Evolutionary conservation across 2,113 vertebrate species (phyloP).

Genomic region (Nycticebus coucang): DNA sequence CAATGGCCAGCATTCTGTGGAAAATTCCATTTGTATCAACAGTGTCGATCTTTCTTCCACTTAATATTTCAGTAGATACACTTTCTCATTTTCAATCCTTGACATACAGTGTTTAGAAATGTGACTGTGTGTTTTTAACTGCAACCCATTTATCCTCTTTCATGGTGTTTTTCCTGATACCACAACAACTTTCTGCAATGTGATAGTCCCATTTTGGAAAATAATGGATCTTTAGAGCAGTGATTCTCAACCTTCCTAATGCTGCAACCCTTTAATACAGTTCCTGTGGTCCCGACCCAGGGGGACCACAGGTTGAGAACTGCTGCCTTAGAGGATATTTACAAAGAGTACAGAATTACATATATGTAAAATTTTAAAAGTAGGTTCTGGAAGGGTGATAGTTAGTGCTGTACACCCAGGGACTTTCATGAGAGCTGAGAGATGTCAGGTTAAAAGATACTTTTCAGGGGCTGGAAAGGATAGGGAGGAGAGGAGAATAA

Average conservation of each 20-base stretch:
- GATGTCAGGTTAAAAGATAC: background rate
- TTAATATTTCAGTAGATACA: background rate
- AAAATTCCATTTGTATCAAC: background rate
- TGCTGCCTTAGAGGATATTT: background rate
- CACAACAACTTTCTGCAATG: background rate
- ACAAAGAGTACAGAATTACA: background rate
- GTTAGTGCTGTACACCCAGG: background rate
- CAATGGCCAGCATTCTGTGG: background rate
- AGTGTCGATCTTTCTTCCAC: background rate
- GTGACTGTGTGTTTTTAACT: constrained; percentile 25
- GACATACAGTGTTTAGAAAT: constrained; percentile 21
- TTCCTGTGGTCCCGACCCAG: too few relatives aligned
- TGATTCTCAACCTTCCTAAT: too few relatives aligned
- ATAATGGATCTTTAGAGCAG: background rate
- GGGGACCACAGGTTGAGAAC: too few relatives aligned
- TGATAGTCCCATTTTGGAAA: background rate
- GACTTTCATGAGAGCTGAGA: background rate
- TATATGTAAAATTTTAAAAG: background rate
- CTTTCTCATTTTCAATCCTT: background rate
- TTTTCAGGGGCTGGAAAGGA: background rate
- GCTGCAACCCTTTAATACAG: too few relatives aligned
- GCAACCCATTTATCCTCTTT: background rate
- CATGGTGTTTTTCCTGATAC: background rate
- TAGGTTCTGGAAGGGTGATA: background rate
- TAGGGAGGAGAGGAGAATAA: background rate